These are phyloP conservation scores for Eretmocerus hayati DNA, from an alignment of 2,888 invertebrate genomes.

Conservation along the genomic window DNA sequence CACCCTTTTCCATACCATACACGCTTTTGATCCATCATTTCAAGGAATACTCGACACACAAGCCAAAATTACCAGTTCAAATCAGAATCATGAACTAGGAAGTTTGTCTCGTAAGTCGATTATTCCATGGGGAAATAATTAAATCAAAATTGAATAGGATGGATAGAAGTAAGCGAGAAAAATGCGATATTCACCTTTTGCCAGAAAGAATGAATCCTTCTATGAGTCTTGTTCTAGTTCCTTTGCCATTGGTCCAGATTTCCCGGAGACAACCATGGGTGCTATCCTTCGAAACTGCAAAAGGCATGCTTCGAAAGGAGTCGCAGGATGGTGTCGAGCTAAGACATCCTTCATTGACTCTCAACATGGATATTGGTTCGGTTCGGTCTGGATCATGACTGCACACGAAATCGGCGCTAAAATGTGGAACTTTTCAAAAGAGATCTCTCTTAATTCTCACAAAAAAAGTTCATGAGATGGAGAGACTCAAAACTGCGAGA, in stretches of 20 bases:
- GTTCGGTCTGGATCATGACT: too few relatives aligned
- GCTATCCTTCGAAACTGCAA: too few relatives aligned
- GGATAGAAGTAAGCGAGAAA: neutral
- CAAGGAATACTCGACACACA: too few relatives aligned
- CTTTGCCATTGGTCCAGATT: neutral
- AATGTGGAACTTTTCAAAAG: conserved; percentile 2
- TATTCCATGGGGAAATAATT: too few relatives aligned
- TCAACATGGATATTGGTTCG: neutral
- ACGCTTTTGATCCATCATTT: too few relatives aligned
- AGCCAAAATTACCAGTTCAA: too few relatives aligned
- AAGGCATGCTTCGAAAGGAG: too few relatives aligned
- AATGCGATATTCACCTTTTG: neutral
- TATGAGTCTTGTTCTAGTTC: neutral
- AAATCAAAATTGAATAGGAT: neutral
- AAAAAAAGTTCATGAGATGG: conserved; percentile 12
- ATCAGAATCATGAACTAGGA: conserved; percentile 1
- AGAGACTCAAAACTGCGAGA: neutral
- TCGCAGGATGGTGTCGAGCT: too few relatives aligned
- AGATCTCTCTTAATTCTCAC: conserved; percentile 1
- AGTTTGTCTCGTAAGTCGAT: neutral
- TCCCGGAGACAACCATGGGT: too few relatives aligned
- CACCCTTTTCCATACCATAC: too few relatives aligned
- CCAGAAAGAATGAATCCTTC: neutral
- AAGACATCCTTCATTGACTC: neutral
- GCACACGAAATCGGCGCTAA: conserved; percentile 14